Evolutionary conservation across 2,113 vertebrate genomes (phyloP).

Genomic region (Myotis brandtii): DNA sequence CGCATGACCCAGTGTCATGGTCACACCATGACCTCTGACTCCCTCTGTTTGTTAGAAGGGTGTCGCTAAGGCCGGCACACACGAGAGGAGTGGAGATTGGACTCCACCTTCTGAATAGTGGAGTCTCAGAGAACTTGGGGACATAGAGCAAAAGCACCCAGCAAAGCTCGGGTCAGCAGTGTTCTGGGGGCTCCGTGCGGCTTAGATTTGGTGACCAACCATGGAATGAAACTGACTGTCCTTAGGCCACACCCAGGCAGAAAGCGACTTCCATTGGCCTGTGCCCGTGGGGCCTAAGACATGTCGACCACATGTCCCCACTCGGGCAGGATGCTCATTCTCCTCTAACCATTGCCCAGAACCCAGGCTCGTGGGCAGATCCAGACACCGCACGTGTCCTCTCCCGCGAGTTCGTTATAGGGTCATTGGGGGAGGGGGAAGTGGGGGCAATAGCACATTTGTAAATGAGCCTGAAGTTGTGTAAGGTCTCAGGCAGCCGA

Average conservation of each 20-base stretch:
- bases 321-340: rapidly evolving
- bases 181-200: rapidly evolving
- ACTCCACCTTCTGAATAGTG: background rate
- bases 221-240: rapidly evolving
- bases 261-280: background rate
- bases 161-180: background rate
- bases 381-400: background rate
- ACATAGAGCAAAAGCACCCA: background rate
- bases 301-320: rapidly evolving
- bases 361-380: rapidly evolving
- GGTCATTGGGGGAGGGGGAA: background rate
- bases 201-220: background rate
- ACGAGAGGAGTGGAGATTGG: rapidly evolving
- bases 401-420: rapidly evolving
- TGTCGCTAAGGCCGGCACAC: rapidly evolving
- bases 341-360: rapidly evolving
- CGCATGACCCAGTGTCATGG: rapidly evolving
- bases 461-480: background rate
- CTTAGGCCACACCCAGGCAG: background rate
- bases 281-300: rapidly evolving
- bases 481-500: background rate
- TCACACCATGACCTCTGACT: rapidly evolving
- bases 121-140: background rate
- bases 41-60: rapidly evolving
- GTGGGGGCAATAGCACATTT: background rate